Evolutionary conservation across 1,140 invertebrate genomes (phyloP), one percentile per base, ranked within the genome.

Genomic region (Scylla paramamosain): DNA sequence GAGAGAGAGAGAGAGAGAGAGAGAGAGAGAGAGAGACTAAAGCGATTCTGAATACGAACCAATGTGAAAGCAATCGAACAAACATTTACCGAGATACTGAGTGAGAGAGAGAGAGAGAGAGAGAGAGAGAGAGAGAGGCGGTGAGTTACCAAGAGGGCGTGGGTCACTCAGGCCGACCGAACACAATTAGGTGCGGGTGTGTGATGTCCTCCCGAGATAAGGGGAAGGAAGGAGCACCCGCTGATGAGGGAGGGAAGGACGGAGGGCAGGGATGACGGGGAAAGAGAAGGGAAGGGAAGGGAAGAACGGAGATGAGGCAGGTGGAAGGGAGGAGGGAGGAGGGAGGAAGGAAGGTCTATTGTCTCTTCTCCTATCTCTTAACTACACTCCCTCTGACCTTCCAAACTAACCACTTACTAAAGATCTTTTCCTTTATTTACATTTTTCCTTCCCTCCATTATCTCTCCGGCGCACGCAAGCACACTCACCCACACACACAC

Each of bases 391-490:
- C 67, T 7, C 20, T 77, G 67, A n/a, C 67, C 67, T 77, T 16
- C 67, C 67, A n/a, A 77, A 25, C 67, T 77, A 77, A 77, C 67
- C 67, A 77, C 67, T 77, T 77, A 77, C 67, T 20, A 77, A 77
- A 25, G 20, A 77, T 77, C 25, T 77, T 77, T 77, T 20, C n/a
- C 67, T 77, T 77, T 77, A 20, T 77, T 77, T 77, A 77, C 20
- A n/a, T 77, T 77, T n/a, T 77, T 77, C 20, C 67, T 3, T 77
- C 20, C 67, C 1, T 77, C 16, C 25, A 1, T 20, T 77, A 77
- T 77, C 67, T 77, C 67, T n/a, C n/a, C 25, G 25, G 67, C 16
- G 67, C 67, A 77, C 67, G 67, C 67, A 67, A 67, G 20, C 59
- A 67, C 59, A 67, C 59, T 10, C 59, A 67, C 59, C 7, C 59